These are phyloP conservation scores for Phoenoteleia sp. DNA, from an alignment of 2,888 invertebrate genomes.

Conservation along the genomic window DNA sequence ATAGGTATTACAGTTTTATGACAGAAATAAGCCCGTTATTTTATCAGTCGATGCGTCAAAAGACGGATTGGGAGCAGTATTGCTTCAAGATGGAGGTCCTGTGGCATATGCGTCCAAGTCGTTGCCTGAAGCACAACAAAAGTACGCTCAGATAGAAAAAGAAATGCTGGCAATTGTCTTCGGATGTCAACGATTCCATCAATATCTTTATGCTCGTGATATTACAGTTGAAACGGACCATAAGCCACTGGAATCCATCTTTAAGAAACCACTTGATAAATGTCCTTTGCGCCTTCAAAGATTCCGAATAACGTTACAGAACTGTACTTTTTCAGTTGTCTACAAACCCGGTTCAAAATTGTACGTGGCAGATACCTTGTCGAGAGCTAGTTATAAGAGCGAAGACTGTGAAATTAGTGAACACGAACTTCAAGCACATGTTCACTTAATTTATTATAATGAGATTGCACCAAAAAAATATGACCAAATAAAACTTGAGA, in stretches of 20 bases:
- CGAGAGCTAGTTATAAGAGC: conserved; percentile 63
- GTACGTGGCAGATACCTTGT: conserved; percentile 78
- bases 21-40: conserved; percentile 15
- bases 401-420: conserved; percentile 11
- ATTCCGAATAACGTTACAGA: conserved; percentile 43
- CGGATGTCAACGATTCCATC: conserved; percentile 63
- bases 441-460: no score
- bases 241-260: conserved; percentile 68
- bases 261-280: conserved; percentile 73
- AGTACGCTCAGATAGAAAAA: conserved; percentile 70
- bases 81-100: conserved; percentile 73
- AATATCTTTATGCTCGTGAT: conserved; percentile 52
- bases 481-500: conserved; percentile 38
- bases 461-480: no score
- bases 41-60: conserved; percentile 44
- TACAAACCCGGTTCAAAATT: conserved; percentile 77
- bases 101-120: neutral
- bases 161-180: conserved; percentile 39
- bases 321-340: conserved; percentile 43
- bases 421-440: conserved; percentile 32
- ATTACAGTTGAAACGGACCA: conserved; percentile 43
- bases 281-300: conserved; percentile 25
- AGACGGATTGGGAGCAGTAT: conserved; percentile 49
- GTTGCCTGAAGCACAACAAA: neutral
- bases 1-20: conserved; percentile 48